Conservation (phyloP, 2,888 invertebrate species). For the Cryptus armator region DNA sequence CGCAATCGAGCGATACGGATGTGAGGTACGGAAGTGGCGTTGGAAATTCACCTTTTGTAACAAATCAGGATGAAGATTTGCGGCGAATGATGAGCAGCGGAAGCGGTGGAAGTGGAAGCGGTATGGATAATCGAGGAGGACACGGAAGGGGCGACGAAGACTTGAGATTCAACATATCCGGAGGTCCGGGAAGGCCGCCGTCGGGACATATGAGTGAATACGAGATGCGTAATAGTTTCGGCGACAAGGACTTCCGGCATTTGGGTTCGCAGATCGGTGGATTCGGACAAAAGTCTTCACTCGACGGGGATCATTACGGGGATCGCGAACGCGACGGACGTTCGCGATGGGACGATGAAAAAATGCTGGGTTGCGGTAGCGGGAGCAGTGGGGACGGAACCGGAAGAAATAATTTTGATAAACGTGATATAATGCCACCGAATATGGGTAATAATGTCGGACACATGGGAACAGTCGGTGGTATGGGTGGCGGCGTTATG, state of each 20-base stretch:
- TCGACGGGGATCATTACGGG: conserved; percentile 70
- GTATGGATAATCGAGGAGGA: conserved; percentile 65
- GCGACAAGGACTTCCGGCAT: conserved; percentile 79
- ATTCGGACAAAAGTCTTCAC: conserved; percentile 65
- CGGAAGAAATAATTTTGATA: conserved; percentile 76
- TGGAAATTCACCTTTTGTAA: conserved; percentile 71
- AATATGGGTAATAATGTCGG: conserved; percentile 72
- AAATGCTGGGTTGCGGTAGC: conserved; percentile 69
- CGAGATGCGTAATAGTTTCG: conserved; percentile 76
- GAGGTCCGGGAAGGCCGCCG: conserved; percentile 77
- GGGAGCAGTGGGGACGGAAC: conserved; percentile 73
- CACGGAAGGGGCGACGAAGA: conserved; percentile 76
- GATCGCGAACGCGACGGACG: conserved; percentile 73
- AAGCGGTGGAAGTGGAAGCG: conserved; percentile 1
- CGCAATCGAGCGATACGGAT: conserved; percentile 80
- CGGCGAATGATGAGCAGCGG: conserved; percentile 73
- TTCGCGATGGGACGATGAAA: conserved; percentile 80
- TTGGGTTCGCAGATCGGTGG: conserved; percentile 61
- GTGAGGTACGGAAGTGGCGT: conserved; percentile 74
- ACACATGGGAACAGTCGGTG: conserved; percentile 68
- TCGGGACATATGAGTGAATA: conserved; percentile 73
- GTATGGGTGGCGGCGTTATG: conserved; percentile 58
- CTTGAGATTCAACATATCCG: conserved; percentile 76
- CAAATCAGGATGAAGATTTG: conserved; percentile 78
- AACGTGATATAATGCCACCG: conserved; percentile 76